Conservation (phyloP, 2,797 vertebrate genomes). For the Betta splendens region DNA sequence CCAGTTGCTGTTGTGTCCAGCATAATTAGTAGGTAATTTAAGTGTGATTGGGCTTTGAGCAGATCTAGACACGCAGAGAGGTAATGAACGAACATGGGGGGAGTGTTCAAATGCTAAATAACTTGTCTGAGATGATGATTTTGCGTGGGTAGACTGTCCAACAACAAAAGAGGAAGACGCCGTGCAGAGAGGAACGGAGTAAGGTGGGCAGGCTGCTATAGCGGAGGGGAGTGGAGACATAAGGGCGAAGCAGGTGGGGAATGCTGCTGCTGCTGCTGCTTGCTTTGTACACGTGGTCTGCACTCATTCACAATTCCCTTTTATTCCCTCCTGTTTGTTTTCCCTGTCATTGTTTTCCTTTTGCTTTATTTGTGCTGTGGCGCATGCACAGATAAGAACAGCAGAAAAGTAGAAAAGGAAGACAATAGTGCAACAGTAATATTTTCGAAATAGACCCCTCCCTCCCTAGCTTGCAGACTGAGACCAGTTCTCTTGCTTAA, state of each 20-base stretch:
- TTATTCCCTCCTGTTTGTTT: slow-evolving; percentile 18
- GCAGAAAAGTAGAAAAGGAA: slow-evolving; percentile 37
- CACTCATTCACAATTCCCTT: slow-evolving; percentile 9
- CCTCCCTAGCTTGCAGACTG: slow-evolving; percentile 46
- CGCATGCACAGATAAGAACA: slow-evolving; percentile 35
- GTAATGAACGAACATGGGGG: slow-evolving; percentile 9
- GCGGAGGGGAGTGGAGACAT: slow-evolving; percentile 62
- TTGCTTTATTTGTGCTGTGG: slow-evolving; percentile 35
- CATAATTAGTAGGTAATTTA: slow-evolving; percentile 79
- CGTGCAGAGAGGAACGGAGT: slow-evolving; percentile 27
- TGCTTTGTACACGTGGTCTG: slow-evolving; percentile 35
- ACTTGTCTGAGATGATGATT: slow-evolving; percentile 46
- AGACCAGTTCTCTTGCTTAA: slow-evolving; percentile 75
- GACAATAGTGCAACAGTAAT: slow-evolving; percentile 57
- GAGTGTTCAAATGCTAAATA: slow-evolving; percentile 67
- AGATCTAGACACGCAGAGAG: slow-evolving; percentile 48
- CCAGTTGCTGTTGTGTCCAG: slow-evolving; percentile 70
- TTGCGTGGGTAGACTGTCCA: slow-evolving; percentile 47
- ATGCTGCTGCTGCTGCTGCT: slow-evolving; percentile 37
- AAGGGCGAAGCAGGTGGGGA: slow-evolving; percentile 65
- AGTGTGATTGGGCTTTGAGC: slow-evolving; percentile 72
- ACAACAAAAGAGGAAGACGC: slow-evolving; percentile 34
- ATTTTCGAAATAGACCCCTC: slow-evolving; percentile 59
- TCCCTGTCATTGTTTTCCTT: background rate
- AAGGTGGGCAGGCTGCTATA: slow-evolving; percentile 41